Evolutionary conservation across 2,888 invertebrate genomes (phyloP).

Genomic region (Diogma glabrata): DNA sequence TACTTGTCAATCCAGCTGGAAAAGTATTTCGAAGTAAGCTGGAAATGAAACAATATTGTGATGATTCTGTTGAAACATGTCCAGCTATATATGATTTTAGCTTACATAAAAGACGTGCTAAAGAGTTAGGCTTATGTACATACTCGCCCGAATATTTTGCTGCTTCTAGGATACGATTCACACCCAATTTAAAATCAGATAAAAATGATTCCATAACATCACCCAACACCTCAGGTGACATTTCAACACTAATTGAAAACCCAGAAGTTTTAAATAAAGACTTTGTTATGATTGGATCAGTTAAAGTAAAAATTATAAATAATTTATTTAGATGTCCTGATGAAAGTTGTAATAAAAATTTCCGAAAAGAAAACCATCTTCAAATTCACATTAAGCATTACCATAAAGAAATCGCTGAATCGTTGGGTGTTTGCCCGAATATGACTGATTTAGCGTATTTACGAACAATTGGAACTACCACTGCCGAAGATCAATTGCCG

Average conservation of each 20-base stretch:
- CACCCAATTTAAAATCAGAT: neutral
- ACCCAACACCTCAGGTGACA: neutral
- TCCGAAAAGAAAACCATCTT: slow-evolving; percentile 79
- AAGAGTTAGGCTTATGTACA: slow-evolving; percentile 35
- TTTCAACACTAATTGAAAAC: too few species aligned
- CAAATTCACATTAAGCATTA: slow-evolving; percentile 94
- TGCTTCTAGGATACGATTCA: neutral
- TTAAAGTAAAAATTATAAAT: slow-evolving; percentile 56
- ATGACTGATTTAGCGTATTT: slow-evolving; percentile 78
- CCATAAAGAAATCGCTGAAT: slow-evolving; percentile 64
- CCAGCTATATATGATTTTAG: slow-evolving; percentile 49
- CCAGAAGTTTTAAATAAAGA: slow-evolving; percentile 11
- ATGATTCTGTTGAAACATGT: too few species aligned
- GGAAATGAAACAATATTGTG: slow-evolving; percentile 40
- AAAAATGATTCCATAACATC: neutral
- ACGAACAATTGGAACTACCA: slow-evolving; percentile 53
- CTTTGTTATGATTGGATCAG: slow-evolving; percentile 42
- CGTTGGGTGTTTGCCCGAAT: slow-evolving; percentile 68
- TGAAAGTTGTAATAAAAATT: slow-evolving; percentile 75
- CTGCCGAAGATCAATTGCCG: slow-evolving; percentile 33
- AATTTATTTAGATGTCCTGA: slow-evolving; percentile 62
- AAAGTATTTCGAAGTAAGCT: slow-evolving; percentile 47
- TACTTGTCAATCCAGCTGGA: slow-evolving; percentile 53
- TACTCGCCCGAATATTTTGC: slow-evolving; percentile 29
- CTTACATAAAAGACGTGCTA: slow-evolving; percentile 40